Evolutionary conservation across 2,797 vertebrate genomes (phyloP), one percentile per base, ranked within the genome.

Genomic region (Tympanoctomys barrerae): DNA sequence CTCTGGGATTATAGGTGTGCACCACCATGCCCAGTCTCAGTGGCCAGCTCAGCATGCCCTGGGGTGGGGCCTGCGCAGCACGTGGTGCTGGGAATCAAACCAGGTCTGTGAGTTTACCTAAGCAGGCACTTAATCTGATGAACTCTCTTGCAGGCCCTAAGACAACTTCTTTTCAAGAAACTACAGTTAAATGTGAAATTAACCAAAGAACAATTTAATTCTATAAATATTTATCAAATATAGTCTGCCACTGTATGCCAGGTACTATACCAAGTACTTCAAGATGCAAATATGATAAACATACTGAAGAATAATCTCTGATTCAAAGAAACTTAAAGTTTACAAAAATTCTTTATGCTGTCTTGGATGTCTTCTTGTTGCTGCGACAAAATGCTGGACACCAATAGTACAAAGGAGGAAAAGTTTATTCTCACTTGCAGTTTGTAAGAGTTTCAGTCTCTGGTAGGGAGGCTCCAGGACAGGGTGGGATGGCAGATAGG

Each of bases 151-250:
- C 54, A 14, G 16, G 14, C 54, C 54, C 54, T 57, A 90, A 81
- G 36, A 81, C 75, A 39, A 21, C 54, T 87, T 36, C 26, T 21
- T 94, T 89, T 85, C 7, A 31, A 91, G 71, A 49, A 73, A 57
- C 14, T 93, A 84, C 64, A 52, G 62, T 39, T 39, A 42, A 31
- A 83, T 39, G 42, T 46, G 84, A 97, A 95, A 90, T 89, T 62
- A 22, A 52, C 78, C 61, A 82, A 49, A 39, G 33, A 89, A 70
- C 33, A 93, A 82, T 82, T 92, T 61, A n/a, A 14, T 71, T 82
- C 26, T 46, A 73, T 19, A 85, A 70, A 79, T 95, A 77, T 88
- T 86, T 90, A 92, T 22, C 70, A 61, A 91, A 52, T 83, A 31
- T 42, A 11, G 2, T 4, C 84, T 18, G 16, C 49, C 70, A 7